These are phyloP conservation scores for Melieria crassipennis DNA, from an alignment of 2,888 invertebrate genomes.

Conservation along the genomic window DNA sequence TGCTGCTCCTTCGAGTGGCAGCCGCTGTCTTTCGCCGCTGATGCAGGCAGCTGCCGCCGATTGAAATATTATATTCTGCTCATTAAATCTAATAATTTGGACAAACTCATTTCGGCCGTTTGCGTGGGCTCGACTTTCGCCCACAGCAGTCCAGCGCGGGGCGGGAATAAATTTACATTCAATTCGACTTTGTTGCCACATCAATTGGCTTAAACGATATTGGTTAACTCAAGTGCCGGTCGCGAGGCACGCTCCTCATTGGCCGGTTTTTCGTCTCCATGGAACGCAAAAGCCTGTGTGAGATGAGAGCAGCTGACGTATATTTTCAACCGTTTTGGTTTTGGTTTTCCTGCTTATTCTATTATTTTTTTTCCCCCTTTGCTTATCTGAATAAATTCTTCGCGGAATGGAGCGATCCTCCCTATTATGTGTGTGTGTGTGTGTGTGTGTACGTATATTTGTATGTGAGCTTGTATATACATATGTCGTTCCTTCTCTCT, in stretches of 20 bases:
- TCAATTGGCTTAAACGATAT: constrained; percentile 25
- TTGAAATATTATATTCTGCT: too few relatives aligned
- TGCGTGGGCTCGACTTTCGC: too few relatives aligned
- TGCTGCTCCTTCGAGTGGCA: too few relatives aligned
- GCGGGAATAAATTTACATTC: constrained; percentile 18
- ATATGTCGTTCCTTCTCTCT: too few relatives aligned
- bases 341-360: neutral
- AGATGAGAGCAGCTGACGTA: constrained; percentile 24
- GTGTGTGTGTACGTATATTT: neutral
- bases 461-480: neutral
- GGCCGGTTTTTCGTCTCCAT: neutral
- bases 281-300: constrained; percentile 4
- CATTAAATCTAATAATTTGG: too few relatives aligned
- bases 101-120: too few relatives aligned
- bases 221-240: constrained; percentile 8
- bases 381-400: neutral
- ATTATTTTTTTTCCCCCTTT: neutral
- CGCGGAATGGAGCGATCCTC: too few relatives aligned
- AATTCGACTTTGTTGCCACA: constrained; percentile 20
- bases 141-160: too few relatives aligned
- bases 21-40: too few relatives aligned
- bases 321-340: constrained; percentile 23
- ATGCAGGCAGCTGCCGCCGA: too few relatives aligned
- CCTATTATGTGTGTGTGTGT: neutral
- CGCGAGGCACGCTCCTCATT: neutral